Base-by-base conservation (phyloP, 2,888 invertebrate genomes). In the Hyposoter didymator region DNA sequence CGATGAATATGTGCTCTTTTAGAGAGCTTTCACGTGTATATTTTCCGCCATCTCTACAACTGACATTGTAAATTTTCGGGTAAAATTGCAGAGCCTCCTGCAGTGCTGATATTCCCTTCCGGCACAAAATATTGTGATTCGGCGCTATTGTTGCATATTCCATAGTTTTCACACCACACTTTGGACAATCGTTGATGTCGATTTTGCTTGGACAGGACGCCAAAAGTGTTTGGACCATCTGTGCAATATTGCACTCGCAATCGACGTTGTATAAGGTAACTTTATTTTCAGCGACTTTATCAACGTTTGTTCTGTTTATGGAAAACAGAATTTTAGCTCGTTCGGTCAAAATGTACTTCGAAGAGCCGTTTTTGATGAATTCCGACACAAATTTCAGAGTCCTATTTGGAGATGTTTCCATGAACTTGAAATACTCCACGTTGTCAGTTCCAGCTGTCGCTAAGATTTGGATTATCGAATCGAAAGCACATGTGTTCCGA, bases 381-480 rank as follows among this genome's bases (percentile, higher is more conserved):
- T 83, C 47, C 8, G 22, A 39, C 10, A 83, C 72, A 17, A 83
- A 72, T 83, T 83, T 39, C 5, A 78, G 64, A 70, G 45, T 78
- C 28, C 32, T 64, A 52, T 78, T 83, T 19, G 28, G 3, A 62
- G 78, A 70, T 49, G 19, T 49, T 66, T 78, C 39, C 62, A 78
- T 66, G 39, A 78, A 78, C 19, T n/a, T 19, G 66, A 39, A 73
- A 66, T 83, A 83, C 67, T 72, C 82, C 12, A 32, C 17, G 59
- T 83, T 66, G 43, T 83, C 82, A 35, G 69, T 78, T 43, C 52
- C 72, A 14, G 82, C 82, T 10, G 55, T 83, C 43, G 73, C 39
- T 7, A 83, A 72, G 12, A 83, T 64, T 43, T 83, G 78, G 43
- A 72, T 67, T 12, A 83, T 28, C 39, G 82, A 78, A 70, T 83